Conservation (phyloP, 2,113 vertebrate species). For the Deroptyus accipitrinus region DNA sequence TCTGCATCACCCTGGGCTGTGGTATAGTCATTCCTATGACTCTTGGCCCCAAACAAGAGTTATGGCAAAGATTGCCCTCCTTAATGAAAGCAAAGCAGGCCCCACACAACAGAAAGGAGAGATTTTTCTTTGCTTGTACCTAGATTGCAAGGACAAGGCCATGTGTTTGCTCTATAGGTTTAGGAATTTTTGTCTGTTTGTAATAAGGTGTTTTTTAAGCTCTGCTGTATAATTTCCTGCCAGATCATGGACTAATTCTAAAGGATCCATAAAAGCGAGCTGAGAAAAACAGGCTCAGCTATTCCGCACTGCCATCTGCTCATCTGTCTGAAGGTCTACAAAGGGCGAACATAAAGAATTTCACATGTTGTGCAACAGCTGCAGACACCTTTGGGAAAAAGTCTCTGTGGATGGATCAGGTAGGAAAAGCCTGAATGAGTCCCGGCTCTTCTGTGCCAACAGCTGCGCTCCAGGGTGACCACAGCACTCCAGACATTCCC, state of each 20-base stretch:
- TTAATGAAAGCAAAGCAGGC: not conserved
- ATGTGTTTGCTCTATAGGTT: not conserved
- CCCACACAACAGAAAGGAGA: not conserved
- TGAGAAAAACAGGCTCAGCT: not conserved
- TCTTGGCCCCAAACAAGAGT: not conserved
- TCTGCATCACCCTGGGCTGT: not conserved
- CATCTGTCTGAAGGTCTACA: not conserved
- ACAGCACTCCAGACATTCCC: not conserved
- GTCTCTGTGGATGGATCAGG: not conserved
- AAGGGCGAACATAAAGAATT: not conserved
- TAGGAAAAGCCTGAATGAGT: not conserved
- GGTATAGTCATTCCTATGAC: accelerated
- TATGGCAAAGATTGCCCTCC: not conserved
- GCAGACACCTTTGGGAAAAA: not conserved
- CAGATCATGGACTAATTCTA: not conserved
- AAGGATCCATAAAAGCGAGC: not conserved
- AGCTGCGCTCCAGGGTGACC: not conserved
- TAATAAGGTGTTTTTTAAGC: not conserved
- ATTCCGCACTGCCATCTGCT: not conserved
- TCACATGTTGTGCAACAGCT: accelerated
- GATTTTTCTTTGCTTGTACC: not conserved
- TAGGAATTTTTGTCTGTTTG: not conserved
- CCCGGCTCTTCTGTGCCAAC: not conserved
- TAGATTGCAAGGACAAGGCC: not conserved
- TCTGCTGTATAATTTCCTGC: slow-evolving; percentile 5